Base-by-base conservation (phyloP, 2,113 vertebrate species). In the Bostrychus sinensis region DNA sequence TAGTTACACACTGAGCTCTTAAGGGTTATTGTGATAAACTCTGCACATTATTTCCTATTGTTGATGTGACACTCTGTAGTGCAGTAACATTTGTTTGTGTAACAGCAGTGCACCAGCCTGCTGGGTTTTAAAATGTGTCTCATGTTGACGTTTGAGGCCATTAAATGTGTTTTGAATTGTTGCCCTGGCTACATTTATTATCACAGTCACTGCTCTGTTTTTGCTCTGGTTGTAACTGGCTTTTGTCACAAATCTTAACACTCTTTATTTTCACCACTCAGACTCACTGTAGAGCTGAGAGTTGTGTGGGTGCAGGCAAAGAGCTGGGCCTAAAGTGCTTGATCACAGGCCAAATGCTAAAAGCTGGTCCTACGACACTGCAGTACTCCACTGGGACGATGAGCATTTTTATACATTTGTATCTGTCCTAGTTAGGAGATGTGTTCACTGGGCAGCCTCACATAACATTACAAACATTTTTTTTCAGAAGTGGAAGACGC, bases 111-210 rank as follows among this genome's bases (percentile, higher is more conserved):
- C 41, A 23, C 56, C 48, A 61, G 79, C 59, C 71, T 73, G 71
- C 58, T 62, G 57, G 43, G 63, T 72, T 56, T 41, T 72, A 62
- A n/a, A n/a, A n/a, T 56, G 59, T 83, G 67, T 84, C 71, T 73
- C 46, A 41, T 68, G 58, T 75, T 81, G 57, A 83, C 30, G 50
- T 74, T 61, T 43, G 48, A 80, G 68, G 70, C 66, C 78, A 89
- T 79, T 87, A 88, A 89, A 87, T 63, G 32, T 73, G 55, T 78
- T 79, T 73, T 69, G n/a, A 82, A 68, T 70, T 34, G 7, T 26
- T 75, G 17, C 54, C 14, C 5, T 51, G 26, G 62, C 34, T 48
- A 43, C 43, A 61, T 78, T 71, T 62, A 68, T 86, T 78, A 60
- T 81, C 81, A 70, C 37, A 50, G 13, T 43, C 41, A 11, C 39